Conservation (phyloP, 2,888 invertebrate species). For the Dysmachus trigonus region DNA sequence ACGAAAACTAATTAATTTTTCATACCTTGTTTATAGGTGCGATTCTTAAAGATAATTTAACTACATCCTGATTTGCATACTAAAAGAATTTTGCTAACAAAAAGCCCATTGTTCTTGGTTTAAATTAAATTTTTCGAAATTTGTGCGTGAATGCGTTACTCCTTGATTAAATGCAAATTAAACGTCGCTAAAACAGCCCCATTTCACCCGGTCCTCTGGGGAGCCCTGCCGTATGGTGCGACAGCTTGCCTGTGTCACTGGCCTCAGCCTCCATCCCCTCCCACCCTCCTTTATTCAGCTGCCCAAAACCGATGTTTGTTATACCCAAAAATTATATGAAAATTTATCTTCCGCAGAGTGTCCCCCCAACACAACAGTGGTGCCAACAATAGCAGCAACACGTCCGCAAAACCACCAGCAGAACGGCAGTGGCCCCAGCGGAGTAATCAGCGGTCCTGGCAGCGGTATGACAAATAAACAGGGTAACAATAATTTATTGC, state of each 20-base stretch:
- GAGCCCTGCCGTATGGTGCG: background rate
- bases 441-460: conserved; percentile 42
- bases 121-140: background rate
- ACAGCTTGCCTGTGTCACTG: background rate
- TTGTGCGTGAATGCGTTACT: background rate
- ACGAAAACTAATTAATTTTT: too few species aligned
- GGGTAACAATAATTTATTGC: conserved; percentile 73
- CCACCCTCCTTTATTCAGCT: background rate
- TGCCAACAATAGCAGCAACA: conserved; percentile 60
- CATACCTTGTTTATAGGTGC: background rate
- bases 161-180: background rate
- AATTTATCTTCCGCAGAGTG: conserved; percentile 66
- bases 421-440: conserved; percentile 44
- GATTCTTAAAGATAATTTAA: background rate
- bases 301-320: background rate
- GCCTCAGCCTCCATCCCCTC: background rate
- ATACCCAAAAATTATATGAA: background rate
- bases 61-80: background rate
- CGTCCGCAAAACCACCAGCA: conserved; percentile 52
- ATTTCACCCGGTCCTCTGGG: background rate
- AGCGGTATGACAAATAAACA: conserved; percentile 4
- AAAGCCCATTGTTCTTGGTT: background rate
- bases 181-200: background rate
- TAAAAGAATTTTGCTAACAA: background rate
- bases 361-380: conserved; percentile 71